Percentiles rank a stretch among this genome's conserved stretches.
Evolutionary conservation across 2,113 vertebrate species (phyloP).

Genomic region (Struthidea cinerea): DNA sequence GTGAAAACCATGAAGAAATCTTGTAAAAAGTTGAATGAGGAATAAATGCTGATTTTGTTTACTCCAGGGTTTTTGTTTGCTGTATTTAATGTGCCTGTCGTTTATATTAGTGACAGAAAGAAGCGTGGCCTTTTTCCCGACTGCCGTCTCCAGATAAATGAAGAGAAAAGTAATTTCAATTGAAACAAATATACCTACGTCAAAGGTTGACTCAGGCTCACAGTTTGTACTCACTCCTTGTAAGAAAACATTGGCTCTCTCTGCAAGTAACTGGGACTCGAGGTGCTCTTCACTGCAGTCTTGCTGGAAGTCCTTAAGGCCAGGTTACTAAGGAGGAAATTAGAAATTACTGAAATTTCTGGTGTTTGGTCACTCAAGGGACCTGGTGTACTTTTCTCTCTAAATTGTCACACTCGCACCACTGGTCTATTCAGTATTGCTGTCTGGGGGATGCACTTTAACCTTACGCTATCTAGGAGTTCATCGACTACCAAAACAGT

Average conservation of each 20-base stretch:
- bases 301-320: background rate
- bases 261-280: background rate
- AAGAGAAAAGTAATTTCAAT: background rate
- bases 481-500: background rate
- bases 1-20: background rate
- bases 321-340: background rate
- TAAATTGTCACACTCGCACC: background rate
- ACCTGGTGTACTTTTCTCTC: background rate
- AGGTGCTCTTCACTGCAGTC: background rate
- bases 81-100: background rate
- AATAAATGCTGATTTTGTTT: constrained; percentile 67
- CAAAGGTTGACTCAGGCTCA: background rate
- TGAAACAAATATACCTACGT: background rate
- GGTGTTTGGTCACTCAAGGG: background rate
- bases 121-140: background rate
- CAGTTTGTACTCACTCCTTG: background rate
- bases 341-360: background rate
- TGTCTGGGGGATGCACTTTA: background rate
- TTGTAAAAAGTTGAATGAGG: constrained; percentile 11
- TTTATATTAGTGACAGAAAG: background rate
- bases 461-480: background rate
- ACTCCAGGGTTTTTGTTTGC: constrained; percentile 9
- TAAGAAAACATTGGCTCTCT: background rate
- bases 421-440: background rate
- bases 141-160: background rate